Percentiles rank a stretch among this genome's conserved stretches.
Conservation (phyloP, 2,888 invertebrate species). For the Ophion ellenae region DNA sequence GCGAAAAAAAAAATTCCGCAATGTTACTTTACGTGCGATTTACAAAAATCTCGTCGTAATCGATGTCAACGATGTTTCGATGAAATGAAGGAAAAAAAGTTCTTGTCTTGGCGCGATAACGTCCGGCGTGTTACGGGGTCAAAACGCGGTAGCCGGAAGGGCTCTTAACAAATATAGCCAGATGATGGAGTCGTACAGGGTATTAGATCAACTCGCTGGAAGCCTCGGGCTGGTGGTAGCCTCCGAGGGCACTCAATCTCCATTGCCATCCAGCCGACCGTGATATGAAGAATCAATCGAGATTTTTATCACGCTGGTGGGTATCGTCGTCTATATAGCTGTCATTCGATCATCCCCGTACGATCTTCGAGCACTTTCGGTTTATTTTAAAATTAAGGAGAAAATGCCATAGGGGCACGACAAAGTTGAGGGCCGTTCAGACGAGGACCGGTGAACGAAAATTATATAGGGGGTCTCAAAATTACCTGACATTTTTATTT, state of each 20-base stretch:
- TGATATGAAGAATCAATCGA: constrained; percentile 39
- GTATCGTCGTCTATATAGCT: background rate
- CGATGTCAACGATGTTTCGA: background rate
- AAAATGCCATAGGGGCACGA: background rate
- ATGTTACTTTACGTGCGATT: too few relatives aligned
- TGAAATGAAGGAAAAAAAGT: constrained; percentile 5
- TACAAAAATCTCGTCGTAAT: too few relatives aligned
- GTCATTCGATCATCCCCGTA: constrained; percentile 1
- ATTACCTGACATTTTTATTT: too few relatives aligned
- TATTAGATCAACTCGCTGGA: constrained; percentile 3
- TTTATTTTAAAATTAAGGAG: background rate
- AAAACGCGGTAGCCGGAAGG: constrained; percentile 7
- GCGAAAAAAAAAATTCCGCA: too few relatives aligned
- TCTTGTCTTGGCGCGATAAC: background rate
- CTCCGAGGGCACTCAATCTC: constrained; percentile 24
- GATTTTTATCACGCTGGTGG: constrained; percentile 25
- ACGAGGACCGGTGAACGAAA: too few relatives aligned
- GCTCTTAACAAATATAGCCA: constrained; percentile 24
- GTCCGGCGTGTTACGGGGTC: constrained; percentile 7
- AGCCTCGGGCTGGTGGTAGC: constrained; percentile 25
- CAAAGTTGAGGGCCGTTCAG: background rate
- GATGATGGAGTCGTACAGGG: constrained; percentile 7
- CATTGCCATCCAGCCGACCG: constrained; percentile 24
- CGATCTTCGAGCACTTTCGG: background rate
- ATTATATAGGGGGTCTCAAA: too few relatives aligned